phyloP scores from a whole-genome alignment of 2,888 invertebrate genomes.

The Clostera curtula region DNA sequence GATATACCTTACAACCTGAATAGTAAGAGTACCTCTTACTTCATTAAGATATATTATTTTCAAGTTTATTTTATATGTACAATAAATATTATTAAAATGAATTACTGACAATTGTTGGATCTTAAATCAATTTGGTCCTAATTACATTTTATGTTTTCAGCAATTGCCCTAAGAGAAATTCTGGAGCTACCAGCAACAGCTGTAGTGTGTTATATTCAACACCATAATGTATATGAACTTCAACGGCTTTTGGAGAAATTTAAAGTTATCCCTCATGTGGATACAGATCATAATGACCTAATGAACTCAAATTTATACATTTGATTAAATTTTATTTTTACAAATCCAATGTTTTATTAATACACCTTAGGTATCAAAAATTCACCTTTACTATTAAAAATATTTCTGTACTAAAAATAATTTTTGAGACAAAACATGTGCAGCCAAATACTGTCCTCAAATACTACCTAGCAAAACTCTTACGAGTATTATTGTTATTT shows the following conservation, averaged over 20 bases:
- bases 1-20: too few species aligned
- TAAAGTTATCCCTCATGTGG: conserved; percentile 30
- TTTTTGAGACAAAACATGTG: too few species aligned
- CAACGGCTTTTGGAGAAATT: conserved; percentile 41
- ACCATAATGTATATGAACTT: conserved; percentile 42
- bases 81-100: too few species aligned
- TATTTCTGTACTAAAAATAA: too few species aligned
- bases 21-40: too few species aligned
- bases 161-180: conserved; percentile 48
- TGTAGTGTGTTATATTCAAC: conserved; percentile 50
- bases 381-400: neutral
- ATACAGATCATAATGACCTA: conserved; percentile 28
- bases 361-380: neutral
- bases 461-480: too few species aligned
- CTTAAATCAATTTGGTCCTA: too few species aligned
- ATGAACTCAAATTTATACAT: conserved; percentile 59
- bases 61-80: neutral
- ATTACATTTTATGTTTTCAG: conserved; percentile 36
- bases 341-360: neutral
- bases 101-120: too few species aligned
- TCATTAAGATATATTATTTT: too few species aligned
- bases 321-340: conserved; percentile 21
- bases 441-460: too few species aligned
- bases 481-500: too few species aligned
- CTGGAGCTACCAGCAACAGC: conserved; percentile 39